These are phyloP conservation scores for Pavo muticus DNA, from an alignment of 2,113 vertebrate species.

Conservation along the genomic window DNA sequence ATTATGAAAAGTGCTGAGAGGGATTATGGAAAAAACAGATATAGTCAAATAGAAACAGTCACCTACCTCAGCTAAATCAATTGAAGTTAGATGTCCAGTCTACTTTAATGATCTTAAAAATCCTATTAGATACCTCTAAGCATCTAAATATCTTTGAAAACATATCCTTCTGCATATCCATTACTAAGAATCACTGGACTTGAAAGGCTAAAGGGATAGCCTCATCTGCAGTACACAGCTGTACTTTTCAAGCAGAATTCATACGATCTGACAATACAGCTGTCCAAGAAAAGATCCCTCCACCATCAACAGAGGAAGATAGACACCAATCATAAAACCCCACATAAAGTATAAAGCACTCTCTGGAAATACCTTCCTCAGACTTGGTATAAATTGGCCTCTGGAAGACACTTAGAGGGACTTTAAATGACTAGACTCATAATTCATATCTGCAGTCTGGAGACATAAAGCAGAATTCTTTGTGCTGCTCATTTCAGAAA, in stretches of 20 bases:
- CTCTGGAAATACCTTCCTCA: constrained; percentile 23
- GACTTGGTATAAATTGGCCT: neutral
- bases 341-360: constrained; percentile 12
- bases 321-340: constrained; percentile 32
- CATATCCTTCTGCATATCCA: neutral
- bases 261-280: neutral
- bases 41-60: neutral
- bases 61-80: neutral
- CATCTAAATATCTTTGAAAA: constrained; percentile 26
- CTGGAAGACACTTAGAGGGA: constrained; percentile 8
- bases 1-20: neutral
- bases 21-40: neutral
- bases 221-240: neutral
- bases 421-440: constrained; percentile 13
- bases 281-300: neutral
- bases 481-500: neutral
- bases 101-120: constrained; percentile 6
- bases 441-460: neutral
- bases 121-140: neutral
- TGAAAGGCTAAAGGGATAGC: neutral
- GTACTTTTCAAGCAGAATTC: neutral
- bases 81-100: neutral
- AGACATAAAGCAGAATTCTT: neutral
- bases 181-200: neutral
- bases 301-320: neutral